phyloP scores from a whole-genome alignment of 2,797 vertebrate genomes.

The Mionectes olivaceus region DNA sequence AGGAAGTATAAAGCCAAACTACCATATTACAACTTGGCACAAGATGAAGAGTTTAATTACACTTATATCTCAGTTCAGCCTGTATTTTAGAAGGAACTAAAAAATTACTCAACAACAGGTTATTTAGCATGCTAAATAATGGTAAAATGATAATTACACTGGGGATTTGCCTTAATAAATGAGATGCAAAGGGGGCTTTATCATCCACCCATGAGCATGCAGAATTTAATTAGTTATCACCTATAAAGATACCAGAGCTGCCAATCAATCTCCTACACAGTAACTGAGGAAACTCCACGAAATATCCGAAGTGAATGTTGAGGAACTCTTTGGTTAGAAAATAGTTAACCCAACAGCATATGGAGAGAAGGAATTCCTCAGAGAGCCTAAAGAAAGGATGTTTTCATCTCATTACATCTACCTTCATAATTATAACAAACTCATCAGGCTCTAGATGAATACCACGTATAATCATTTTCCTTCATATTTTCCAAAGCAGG shows the following conservation, averaged over 20 bases:
- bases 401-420: slow-evolving; percentile 84
- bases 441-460: slow-evolving; percentile 83
- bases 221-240: slow-evolving; percentile 61
- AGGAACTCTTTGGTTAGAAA: slow-evolving; percentile 73
- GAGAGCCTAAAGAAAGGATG: slow-evolving; percentile 77
- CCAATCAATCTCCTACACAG: slow-evolving; percentile 29
- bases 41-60: not conserved
- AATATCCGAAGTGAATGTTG: not conserved
- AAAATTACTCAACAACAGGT: slow-evolving; percentile 9
- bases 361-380: slow-evolving; percentile 74
- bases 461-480: slow-evolving; percentile 83
- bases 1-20: not conserved
- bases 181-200: slow-evolving; percentile 30
- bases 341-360: slow-evolving; percentile 76
- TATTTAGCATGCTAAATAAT: slow-evolving; percentile 50
- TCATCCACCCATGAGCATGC: slow-evolving; percentile 16
- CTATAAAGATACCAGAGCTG: slow-evolving; percentile 49
- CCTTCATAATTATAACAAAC: slow-evolving; percentile 84
- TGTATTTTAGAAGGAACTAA: not conserved
- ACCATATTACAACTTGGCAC: not conserved
- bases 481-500: slow-evolving; percentile 83
- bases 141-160: slow-evolving; percentile 53
- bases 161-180: slow-evolving; percentile 56
- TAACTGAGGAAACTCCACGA: slow-evolving; percentile 18
- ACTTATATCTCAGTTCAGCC: not conserved